Evolutionary conservation across 1,140 invertebrate genomes (phyloP), one percentile per base, ranked within the genome.

Genomic region (Drosophila santomea): DNA sequence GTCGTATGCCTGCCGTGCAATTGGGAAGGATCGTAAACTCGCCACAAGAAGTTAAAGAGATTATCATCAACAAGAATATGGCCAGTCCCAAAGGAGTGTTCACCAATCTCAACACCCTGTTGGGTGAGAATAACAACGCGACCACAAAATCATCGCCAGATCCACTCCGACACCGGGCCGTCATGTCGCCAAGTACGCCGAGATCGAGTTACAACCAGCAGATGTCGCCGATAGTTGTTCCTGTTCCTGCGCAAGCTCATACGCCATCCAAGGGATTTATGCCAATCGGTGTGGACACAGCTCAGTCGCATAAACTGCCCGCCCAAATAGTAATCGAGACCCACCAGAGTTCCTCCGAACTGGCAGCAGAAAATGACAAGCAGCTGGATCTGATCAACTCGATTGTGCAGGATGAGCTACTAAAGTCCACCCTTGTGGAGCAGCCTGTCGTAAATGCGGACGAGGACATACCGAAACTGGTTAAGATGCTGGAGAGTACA

Each of bases 321-420:
- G 74, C 88, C 12, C 88, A 91, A 62, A 91, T 92, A 56, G 80
- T 91, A 12, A 84, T 92, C 45, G 84, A 91, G 63, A 90, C 91
- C 10, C 92, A 92, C 52, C 85, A 91, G 61, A 92, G 81, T 48
- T 91, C 90, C 5, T 79, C 88, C 0, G 91, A 91, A 39, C 45
- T 92, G 48, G 91, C 86, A 11, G 85, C 86, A 0, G 91, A 92
- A 55, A 88, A 92, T 23, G 91, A 92, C 43, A 91, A 91, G 45
- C 91, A 92, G 55, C 69, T 92, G 4, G 92, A 92, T 83, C 89
- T 92, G 20, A 92, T 92, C n/a, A 78, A 92, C 66, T 80, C 81
- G 5, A 79, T 92, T 55, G 78, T 89, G 2, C 73, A 88, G 48
- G 74, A 91, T 51, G 80, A 92, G 44, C 64, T 80, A 52, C 71